Conservation (phyloP, 2,888 invertebrate species). For the Candidula unifasciata region DNA sequence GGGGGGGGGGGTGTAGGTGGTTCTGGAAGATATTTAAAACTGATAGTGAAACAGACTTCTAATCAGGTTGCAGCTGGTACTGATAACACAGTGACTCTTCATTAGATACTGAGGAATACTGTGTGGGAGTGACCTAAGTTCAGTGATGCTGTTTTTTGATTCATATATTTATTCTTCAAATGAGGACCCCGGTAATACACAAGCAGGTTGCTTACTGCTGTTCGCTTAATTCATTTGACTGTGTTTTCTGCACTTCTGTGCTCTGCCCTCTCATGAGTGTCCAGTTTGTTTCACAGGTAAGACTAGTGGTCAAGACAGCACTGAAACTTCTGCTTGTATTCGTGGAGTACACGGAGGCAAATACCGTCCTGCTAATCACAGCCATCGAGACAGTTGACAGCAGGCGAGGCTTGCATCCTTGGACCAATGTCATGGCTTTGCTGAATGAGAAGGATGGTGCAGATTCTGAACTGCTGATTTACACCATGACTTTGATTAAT, state of each 20-base stretch:
- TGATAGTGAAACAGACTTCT: no score
- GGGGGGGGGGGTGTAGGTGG: no score
- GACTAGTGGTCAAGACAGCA: conserved; percentile 97
- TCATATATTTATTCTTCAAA: no score
- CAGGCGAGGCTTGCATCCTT: conserved; percentile 81
- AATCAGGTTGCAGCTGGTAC: no score
- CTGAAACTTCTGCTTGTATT: conserved; percentile 97
- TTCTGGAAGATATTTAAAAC: no score
- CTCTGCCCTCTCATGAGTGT: background rate
- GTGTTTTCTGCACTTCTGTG: background rate
- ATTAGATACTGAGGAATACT: no score
- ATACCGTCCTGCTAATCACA: conserved; percentile 92
- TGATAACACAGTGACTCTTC: no score
- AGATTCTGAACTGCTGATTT: conserved; percentile 95
- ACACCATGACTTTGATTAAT: conserved; percentile 96
- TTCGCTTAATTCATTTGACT: no score
- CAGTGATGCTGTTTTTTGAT: no score
- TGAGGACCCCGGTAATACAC: no score
- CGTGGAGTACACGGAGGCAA: conserved; percentile 97
- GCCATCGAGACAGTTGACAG: conserved; percentile 87
- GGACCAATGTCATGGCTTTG: conserved; percentile 89
- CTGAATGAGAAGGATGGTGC: conserved; percentile 92
- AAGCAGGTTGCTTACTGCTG: no score
- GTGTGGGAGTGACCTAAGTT: no score
- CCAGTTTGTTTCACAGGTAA: conserved; percentile 82